These are phyloP conservation scores for Grapholita molesta DNA, from an alignment of 1,140 invertebrate species.

Conservation along the genomic window DNA sequence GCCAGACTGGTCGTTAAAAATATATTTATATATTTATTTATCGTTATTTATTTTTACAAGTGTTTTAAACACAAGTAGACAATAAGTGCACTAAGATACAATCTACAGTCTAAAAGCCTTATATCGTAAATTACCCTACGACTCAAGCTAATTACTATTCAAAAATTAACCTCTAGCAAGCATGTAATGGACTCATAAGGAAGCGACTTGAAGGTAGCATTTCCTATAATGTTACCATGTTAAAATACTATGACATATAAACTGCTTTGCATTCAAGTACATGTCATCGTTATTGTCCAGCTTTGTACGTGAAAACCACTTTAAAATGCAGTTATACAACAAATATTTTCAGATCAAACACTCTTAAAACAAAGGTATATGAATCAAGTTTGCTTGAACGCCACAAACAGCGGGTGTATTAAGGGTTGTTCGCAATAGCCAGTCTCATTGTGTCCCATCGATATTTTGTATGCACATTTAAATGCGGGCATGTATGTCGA, in stretches of 20 bases:
- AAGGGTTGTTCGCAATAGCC: constrained; percentile 39
- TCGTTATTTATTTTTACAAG: too few relatives aligned
- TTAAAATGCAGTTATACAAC: constrained; percentile 21
- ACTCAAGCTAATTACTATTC: background rate
- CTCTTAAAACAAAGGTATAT: constrained; percentile 27
- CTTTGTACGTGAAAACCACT: constrained; percentile 47
- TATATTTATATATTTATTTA: too few relatives aligned
- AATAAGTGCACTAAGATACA: too few relatives aligned
- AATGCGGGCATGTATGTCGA: constrained; percentile 62
- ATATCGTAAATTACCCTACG: background rate
- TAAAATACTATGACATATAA: constrained; percentile 60
- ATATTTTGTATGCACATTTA: constrained; percentile 74
- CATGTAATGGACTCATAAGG: background rate
- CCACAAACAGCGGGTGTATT: background rate
- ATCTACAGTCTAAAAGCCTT: too few relatives aligned
- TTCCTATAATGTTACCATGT: constrained; percentile 59
- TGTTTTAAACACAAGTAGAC: too few relatives aligned
- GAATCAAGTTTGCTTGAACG: constrained; percentile 19
- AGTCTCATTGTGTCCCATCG: constrained; percentile 59
- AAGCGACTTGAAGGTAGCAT: constrained; percentile 29
- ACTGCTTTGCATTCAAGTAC: constrained; percentile 67
- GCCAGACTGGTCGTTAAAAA: too few relatives aligned
- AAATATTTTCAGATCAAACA: constrained; percentile 9
- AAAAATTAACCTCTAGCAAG: background rate
- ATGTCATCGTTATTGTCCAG: constrained; percentile 66